These are phyloP conservation scores for Cranoglanis bouderius DNA, from an alignment of 2,113 vertebrate species.

Conservation along the genomic window DNA sequence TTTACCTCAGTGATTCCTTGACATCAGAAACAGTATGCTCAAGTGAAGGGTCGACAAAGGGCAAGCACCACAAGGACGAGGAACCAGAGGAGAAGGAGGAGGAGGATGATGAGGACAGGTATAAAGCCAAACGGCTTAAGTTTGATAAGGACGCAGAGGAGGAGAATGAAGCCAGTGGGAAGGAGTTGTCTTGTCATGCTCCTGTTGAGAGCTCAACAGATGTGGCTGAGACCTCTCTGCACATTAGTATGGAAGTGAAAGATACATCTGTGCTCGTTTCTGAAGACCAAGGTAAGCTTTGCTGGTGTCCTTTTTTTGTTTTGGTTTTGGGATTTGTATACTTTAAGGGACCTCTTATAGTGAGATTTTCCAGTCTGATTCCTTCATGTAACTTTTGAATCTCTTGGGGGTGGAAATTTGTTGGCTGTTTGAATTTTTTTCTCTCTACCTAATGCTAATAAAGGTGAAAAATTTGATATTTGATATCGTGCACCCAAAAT, in stretches of 20 bases:
- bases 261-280: conserved; percentile 64
- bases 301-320: neutral
- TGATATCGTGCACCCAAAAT: too few relatives aligned
- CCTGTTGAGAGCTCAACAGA: conserved; percentile 72
- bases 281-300: conserved; percentile 76
- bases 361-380: neutral
- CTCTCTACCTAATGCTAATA: neutral
- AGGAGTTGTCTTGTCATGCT: conserved; percentile 67
- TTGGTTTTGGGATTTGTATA: neutral
- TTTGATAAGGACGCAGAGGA: conserved; percentile 74
- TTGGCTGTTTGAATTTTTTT: neutral
- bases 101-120: conserved; percentile 76
- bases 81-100: conserved; percentile 70
- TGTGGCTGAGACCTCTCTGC: conserved; percentile 69
- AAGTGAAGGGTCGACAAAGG: conserved; percentile 78
- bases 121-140: conserved; percentile 88
- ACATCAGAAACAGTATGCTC: conserved; percentile 75
- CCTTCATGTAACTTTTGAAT: neutral
- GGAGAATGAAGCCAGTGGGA: conserved; percentile 72
- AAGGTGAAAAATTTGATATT: neutral
- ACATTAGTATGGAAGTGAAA: conserved; percentile 71
- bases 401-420: neutral
- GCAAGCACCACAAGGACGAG: conserved; percentile 76
- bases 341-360: neutral
- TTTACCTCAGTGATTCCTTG: conserved; percentile 74